Evolutionary conservation across 2,888 invertebrate genomes (phyloP), one percentile per base, ranked within the genome.

Genomic region (Dusona sp.): DNA sequence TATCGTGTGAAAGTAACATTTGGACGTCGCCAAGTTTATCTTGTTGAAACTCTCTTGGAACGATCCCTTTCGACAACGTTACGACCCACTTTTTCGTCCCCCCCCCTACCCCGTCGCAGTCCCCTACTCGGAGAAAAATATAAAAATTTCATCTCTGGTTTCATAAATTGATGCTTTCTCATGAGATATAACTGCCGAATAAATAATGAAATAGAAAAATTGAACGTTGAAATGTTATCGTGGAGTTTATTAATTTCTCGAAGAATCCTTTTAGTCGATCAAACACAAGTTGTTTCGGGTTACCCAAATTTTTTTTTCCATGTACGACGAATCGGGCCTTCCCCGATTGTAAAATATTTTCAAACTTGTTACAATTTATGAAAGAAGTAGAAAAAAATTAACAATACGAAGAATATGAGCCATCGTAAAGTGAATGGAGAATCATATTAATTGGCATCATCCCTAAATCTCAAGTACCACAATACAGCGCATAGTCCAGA

Each of bases 211-310:
- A 82, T 77, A 36, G 57, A 72, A 70, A 68, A 85, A 33, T 77
- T 64, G 19, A 80, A 57, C 29, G 45, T 72, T 70, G 19, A 25
- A 81, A 78, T 7, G 61, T 73, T 42, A 11, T 22, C 19, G 51
- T n/a, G 36, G 42, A 54, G 48, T 16, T 54, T 22, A 73, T 51
- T 33, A 25, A 77, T 79, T 29, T 88, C 78, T 80, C 85, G 83
- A 80, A 75, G 90, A 88, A 93, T 45, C 61, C 93, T 93, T 91
- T 93, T 92, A 93, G 90, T 87, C 91, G 92, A 89, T 90, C 92
- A 93, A 94, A 94, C 90, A 93, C 88, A 77, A 86, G 89, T 88
- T 90, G 91, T 90, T 88, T 92, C 92, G 89, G 89, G 87, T 92
- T 92, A 91, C 92, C 82, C 38, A 78, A 83, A 72, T 68, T 36